Evolutionary conservation across 2,888 invertebrate genomes (phyloP), one percentile per base, ranked within the genome.

Genomic region (Drosophila ustulata): DNA sequence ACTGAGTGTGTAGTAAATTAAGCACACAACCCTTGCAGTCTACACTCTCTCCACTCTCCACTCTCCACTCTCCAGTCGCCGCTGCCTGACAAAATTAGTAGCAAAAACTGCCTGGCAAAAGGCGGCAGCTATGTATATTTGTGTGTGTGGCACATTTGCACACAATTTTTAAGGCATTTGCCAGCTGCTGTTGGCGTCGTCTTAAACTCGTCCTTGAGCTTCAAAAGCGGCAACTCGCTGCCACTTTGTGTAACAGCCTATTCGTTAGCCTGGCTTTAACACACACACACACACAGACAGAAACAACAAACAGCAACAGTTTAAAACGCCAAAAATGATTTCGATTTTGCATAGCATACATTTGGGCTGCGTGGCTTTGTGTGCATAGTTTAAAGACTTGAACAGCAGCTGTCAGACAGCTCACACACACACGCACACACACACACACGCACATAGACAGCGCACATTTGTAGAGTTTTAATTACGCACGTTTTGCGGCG

Each of bases 401-500:
- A 70, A 66, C 62, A 77, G 70, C 66, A 74, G 77, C 43, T 69
- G 65, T 45, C 51, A 50, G 25, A 26, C n/a, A 11, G 6, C 13
- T 37, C n/a, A 55, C 47, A 63, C 56, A 34, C 50, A 50, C 39
- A 32, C 41, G 53, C 53, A 53, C 18, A 46, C 46, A 59, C 13
- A 43, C n/a, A 55, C 47, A 63, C 56, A 46, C 46, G 56, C 45
- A 57, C 66, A 61, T 43, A 71, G 37, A 47, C 43, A 45, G 41
- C 45, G 34, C 62, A 64, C 59, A 58, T 46, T 64, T 39, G 59
- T 46, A 50, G 64, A 82, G 56, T 78, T 88, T 89, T 88, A 89
- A 89, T 88, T 89, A 89, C 89, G 89, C 89, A 86, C 88, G 88
- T 85, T 83, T 85, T 78, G 86, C 78, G 86, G 76, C 76, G 58